Evolutionary conservation across 2,888 invertebrate genomes (phyloP).

Genomic region (Drosophila mercatorum): DNA sequence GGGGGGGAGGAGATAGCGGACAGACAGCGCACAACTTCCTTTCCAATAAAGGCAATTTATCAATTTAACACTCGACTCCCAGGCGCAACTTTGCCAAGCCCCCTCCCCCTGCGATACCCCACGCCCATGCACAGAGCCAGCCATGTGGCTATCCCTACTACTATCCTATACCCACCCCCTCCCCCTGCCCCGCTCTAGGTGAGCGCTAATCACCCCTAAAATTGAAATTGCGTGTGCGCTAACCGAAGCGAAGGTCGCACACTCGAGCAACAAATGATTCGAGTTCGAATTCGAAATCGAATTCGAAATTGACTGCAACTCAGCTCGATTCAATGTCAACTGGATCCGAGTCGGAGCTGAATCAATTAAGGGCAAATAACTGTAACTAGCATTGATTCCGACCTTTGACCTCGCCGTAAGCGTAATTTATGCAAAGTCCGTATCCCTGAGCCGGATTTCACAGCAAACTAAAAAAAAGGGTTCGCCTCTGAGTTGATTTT

Average conservation of each 20-base stretch:
- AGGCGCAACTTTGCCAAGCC: constrained; percentile 29
- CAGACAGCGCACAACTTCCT: constrained; percentile 66
- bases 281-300: constrained; percentile 12
- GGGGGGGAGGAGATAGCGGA: background rate
- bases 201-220: constrained; percentile 76
- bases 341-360: constrained; percentile 28
- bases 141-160: constrained; percentile 22
- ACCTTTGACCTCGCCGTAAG: constrained; percentile 7
- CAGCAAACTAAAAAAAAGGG: constrained; percentile 13
- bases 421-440: constrained; percentile 55
- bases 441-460: background rate
- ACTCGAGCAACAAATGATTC: constrained; percentile 43
- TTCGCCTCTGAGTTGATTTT: constrained; percentile 63
- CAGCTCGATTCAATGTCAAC: background rate
- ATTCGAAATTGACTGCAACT: background rate
- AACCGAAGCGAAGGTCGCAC: constrained; percentile 66
- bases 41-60: constrained; percentile 76
- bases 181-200: background rate
- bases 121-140: background rate
- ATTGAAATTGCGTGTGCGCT: constrained; percentile 61
- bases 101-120: no score
- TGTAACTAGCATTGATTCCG: constrained; percentile 32
- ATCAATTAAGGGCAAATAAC: constrained; percentile 58
- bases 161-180: constrained; percentile 12
- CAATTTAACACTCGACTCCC: constrained; percentile 75